Conservation (phyloP, 2,888 invertebrate species). For the Eueremaeus valkanovi region DNA sequence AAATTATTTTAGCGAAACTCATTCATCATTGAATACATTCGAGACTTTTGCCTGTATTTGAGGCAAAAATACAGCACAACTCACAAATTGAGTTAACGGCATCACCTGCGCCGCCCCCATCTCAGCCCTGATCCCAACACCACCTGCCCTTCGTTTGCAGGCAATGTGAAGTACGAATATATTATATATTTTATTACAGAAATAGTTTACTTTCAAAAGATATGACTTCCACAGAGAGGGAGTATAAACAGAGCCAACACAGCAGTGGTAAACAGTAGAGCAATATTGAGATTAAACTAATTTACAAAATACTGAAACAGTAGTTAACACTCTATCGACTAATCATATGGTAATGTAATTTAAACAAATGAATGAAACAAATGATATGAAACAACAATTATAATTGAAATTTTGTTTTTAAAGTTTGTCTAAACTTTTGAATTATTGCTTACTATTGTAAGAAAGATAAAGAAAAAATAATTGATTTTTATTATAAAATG, state of each 20-base stretch:
- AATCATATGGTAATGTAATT: not conserved
- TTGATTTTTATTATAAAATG: too few relatives aligned
- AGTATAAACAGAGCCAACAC: not conserved
- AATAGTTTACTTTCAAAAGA: not conserved
- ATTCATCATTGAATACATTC: not conserved
- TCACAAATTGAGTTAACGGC: constrained; percentile 30
- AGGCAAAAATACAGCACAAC: not conserved
- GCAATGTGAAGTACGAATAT: not conserved
- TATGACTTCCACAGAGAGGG: not conserved
- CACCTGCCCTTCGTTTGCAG: constrained; percentile 23
- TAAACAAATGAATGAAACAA: too few relatives aligned
- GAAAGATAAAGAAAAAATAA: too few relatives aligned
- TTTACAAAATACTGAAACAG: not conserved
- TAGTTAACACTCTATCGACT: constrained; percentile 4
- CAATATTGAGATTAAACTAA: not conserved
- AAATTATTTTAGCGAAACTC: not conserved
- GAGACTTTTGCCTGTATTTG: not conserved
- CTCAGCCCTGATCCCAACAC: not conserved
- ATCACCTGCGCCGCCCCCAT: constrained; percentile 20
- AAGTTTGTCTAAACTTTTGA: too few relatives aligned
- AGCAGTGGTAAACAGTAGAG: not conserved
- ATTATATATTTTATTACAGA: not conserved
- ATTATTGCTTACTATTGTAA: too few relatives aligned
- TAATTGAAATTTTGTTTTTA: too few relatives aligned
- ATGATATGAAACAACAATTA: too few relatives aligned